phyloP scores from a whole-genome alignment of 2,888 invertebrate species.

The Lochmaea crataegi region DNA sequence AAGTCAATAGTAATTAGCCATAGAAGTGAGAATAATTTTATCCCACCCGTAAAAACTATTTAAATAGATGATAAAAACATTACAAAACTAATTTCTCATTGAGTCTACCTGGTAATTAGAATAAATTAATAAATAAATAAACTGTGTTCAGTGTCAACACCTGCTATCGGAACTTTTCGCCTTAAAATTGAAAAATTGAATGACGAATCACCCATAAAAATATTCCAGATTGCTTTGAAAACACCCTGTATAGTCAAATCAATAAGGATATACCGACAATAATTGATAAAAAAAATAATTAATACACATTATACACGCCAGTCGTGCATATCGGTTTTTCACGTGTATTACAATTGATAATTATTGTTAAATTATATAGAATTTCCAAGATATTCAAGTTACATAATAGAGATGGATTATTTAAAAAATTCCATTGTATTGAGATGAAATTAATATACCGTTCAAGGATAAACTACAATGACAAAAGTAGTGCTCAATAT shows the following conservation, averaged over 20 bases:
- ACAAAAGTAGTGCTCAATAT: neutral
- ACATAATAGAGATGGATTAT: conserved; percentile 6
- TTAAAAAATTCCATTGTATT: conserved; percentile 5
- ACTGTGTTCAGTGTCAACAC: no score
- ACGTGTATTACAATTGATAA: conserved; percentile 19
- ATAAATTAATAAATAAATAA: no score
- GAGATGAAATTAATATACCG: neutral
- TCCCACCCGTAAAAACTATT: no score
- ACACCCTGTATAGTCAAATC: neutral
- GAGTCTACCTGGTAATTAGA: no score
- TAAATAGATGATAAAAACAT: no score
- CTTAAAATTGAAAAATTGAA: no score
- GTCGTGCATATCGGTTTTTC: conserved; percentile 21
- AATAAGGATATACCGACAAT: neutral
- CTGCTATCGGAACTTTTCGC: no score
- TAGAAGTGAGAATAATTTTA: no score
- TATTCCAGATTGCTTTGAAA: neutral
- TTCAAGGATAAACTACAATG: conserved; percentile 4
- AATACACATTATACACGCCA: conserved; percentile 12
- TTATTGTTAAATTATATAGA: conserved; percentile 24
- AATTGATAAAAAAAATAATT: conserved; percentile 16
- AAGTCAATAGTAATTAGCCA: no score
- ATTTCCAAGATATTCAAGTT: conserved; percentile 23
- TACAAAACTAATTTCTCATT: no score
- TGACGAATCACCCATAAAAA: no score